A percentile compares a stretch with the other conserved stretches of the same genome.
Evolutionary conservation across 2,797 vertebrate genomes (phyloP).

Genomic region (Huso huso): DNA sequence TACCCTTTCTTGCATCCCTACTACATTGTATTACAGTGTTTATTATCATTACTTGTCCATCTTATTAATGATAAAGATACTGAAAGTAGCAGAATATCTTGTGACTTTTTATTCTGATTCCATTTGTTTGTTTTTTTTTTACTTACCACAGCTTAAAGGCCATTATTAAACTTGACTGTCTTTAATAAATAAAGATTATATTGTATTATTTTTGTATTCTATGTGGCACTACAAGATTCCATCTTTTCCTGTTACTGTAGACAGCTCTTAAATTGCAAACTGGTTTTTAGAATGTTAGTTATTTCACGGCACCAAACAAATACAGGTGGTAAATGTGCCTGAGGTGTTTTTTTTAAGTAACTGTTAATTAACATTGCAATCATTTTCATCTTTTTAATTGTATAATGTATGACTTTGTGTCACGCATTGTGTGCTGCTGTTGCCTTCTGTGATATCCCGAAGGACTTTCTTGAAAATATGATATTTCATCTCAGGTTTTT

Average conservation of each 20-base stretch:
- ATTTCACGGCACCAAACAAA: constrained; percentile 36
- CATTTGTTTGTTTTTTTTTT: no score
- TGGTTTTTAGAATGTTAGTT: constrained; percentile 35
- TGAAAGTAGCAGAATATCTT: no score
- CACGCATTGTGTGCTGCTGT: constrained; percentile 15
- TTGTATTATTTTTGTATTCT: no score
- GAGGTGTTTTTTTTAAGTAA: constrained; percentile 38
- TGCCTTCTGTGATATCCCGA: constrained; percentile 13
- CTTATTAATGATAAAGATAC: no score
- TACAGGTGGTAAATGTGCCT: constrained; percentile 47
- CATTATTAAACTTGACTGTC: no score
- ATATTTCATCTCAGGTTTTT: constrained; percentile 17
- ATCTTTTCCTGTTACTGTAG: constrained; percentile 29
- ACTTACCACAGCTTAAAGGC: no score
- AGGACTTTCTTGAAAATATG: constrained; percentile 19
- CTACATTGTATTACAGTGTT: no score
- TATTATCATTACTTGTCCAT: no score
- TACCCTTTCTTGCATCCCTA: no score
- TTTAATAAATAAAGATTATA: no score
- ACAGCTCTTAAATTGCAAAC: constrained; percentile 28
- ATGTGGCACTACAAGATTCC: no score
- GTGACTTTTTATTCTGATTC: no score
- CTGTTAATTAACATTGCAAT: constrained; percentile 51
- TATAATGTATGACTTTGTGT: constrained; percentile 26
- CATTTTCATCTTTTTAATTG: constrained; percentile 34